Evolutionary conservation across 2,113 vertebrate genomes (phyloP).

Genomic region (Rattus rattus): DNA sequence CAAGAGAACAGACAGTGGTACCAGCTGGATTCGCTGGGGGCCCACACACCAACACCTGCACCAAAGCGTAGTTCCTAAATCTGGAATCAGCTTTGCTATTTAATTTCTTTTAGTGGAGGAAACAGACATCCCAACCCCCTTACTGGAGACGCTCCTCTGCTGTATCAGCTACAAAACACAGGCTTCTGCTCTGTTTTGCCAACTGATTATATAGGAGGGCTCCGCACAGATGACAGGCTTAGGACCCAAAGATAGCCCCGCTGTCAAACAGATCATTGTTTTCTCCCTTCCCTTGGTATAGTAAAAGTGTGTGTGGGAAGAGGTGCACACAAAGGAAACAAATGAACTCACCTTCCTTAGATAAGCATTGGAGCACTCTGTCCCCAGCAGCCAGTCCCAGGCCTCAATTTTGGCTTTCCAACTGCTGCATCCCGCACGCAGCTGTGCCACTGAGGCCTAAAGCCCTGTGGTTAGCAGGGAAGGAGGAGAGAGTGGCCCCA

Average conservation of each 20-base stretch:
- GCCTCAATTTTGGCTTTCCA: not conserved
- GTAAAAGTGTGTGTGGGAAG: conserved; percentile 24
- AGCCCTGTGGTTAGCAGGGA: not conserved
- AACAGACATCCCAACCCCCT: conserved; percentile 15
- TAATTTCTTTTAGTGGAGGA: conserved; percentile 49
- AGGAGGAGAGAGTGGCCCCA: not conserved
- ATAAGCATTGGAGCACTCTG: not conserved
- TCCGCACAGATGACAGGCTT: conserved; percentile 42
- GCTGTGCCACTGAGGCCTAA: not conserved
- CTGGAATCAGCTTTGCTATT: conserved; percentile 25
- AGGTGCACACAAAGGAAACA: conserved; percentile 9
- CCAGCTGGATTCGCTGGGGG: not conserved
- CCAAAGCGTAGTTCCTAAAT: conserved; percentile 55
- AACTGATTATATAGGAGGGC: conserved; percentile 57
- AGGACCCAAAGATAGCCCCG: conserved; percentile 40
- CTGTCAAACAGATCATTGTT: conserved; percentile 43
- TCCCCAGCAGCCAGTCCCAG: not conserved
- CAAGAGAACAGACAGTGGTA: conserved; percentile 25
- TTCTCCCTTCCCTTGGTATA: conserved; percentile 48
- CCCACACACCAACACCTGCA: not conserved
- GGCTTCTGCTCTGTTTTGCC: conserved; percentile 35
- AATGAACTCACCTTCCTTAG: conserved; percentile 12
- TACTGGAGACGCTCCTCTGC: not conserved
- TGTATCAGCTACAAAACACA: conserved; percentile 30
- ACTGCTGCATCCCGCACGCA: not conserved